Base-by-base conservation (phyloP, 2,888 invertebrate genomes). In the Choreutis nemorana region DNA sequence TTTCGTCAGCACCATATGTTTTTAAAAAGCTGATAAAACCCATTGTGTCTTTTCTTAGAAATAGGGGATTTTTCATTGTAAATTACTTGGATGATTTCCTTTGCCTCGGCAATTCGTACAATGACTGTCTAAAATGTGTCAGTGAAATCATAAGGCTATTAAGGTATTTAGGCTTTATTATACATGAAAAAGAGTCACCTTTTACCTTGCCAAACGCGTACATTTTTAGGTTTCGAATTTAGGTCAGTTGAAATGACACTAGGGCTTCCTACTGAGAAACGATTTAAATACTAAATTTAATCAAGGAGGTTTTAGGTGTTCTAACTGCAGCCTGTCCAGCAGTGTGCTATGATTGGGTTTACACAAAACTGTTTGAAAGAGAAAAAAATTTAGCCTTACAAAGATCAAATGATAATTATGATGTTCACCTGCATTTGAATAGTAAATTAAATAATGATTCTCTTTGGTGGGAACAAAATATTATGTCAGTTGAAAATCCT, bases 11-110 rank as follows among this genome's bases (percentile, higher is more conserved):
- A 2, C 35, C 37, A 3, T 22, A 27, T 7, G 27, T 32, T 20
- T 37, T 40, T n/a, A 35, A 36, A 4, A 36, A 36, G 25, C 28
- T 36, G 1, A 8, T 37, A 11, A 37, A 30, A 24, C 34, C 32
- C 2, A 31, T 38, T 3, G 14, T 33, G 4, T 6, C 32, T 11
- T 27, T 14, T 14, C 28, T 35, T n/a, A 28, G 37, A 23, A 28
- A 14, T 26, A 33, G 29, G 6, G 31, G 33, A 3, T 11, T 22
- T 13, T 14, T 30, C 9, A 4, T 33, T 11, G 26, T 20, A 20
- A 16, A 30, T n/a, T 33, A 35, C 12, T 20, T 33, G 8, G 37
- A 33, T 23, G 37, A 39, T 28, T 26, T 25, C 6, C 15, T 32
- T 14, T 37, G 37, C 15, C 23, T 37, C 6, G 31, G 33, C 3